Conservation (phyloP, 2,113 vertebrate species). For the Zosterops hypoxanthus region DNA sequence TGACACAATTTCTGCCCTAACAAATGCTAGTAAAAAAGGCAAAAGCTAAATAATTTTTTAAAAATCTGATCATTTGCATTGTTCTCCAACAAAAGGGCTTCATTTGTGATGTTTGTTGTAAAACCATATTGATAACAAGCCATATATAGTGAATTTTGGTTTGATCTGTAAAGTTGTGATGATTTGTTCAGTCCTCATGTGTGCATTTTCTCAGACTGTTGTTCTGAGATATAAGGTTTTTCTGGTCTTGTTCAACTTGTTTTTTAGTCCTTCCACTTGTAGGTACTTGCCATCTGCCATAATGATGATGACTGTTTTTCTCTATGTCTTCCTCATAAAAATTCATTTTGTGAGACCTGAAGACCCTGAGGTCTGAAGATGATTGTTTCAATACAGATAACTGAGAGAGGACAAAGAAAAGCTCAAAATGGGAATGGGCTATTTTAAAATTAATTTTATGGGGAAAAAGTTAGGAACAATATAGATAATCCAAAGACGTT, state of each 20-base stretch:
- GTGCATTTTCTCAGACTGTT: neutral
- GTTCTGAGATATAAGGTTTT: fast-evolving
- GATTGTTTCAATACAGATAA: neutral
- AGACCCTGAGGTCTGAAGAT: neutral
- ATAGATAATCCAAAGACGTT: neutral
- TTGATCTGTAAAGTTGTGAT: neutral
- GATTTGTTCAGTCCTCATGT: neutral
- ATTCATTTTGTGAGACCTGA: neutral
- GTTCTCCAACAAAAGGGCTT: neutral
- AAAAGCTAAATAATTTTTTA: neutral
- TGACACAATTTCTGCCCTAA: neutral
- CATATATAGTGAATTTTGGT: neutral
- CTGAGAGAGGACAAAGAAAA: neutral
- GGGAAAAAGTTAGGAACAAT: neutral
- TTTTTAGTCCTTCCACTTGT: neutral
- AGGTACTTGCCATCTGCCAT: neutral
- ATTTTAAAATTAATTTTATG: neutral
- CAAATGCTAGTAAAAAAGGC: neutral
- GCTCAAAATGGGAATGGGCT: neutral
- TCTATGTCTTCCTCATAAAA: neutral
- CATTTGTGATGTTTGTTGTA: neutral
- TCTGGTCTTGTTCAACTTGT: neutral
- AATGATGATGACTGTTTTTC: neutral
- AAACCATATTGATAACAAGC: neutral
- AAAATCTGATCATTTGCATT: neutral